phyloP scores from a whole-genome alignment of 1,140 invertebrate genomes.

The Heliconius nattereri region DNA sequence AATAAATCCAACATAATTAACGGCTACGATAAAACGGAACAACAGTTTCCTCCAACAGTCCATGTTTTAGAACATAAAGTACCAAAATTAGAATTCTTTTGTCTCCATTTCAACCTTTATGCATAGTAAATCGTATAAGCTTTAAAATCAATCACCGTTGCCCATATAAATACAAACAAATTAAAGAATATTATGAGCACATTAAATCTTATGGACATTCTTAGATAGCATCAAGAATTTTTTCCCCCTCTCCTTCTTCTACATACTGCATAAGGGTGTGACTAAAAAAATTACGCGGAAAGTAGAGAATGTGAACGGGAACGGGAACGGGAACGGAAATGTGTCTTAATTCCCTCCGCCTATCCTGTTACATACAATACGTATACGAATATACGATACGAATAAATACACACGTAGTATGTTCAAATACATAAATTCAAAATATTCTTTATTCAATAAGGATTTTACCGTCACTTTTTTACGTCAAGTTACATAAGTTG shows the following conservation, averaged over 20 bases:
- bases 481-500: too few species aligned
- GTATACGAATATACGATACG: too few species aligned
- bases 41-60: not conserved
- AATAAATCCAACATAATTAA: conserved; percentile 23
- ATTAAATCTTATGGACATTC: conserved; percentile 41
- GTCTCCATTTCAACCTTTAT: conserved; percentile 34
- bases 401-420: too few species aligned
- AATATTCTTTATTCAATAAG: too few species aligned
- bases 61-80: conserved; percentile 16
- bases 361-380: too few species aligned
- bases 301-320: too few species aligned
- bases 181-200: conserved; percentile 47
- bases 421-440: too few species aligned
- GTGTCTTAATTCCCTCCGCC: too few species aligned
- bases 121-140: conserved; percentile 48
- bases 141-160: conserved; percentile 58
- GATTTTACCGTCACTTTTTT: too few species aligned
- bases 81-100: conserved; percentile 41
- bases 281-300: too few species aligned
- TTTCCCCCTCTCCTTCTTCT: not conserved
- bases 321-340: too few species aligned
- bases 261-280: too few species aligned
- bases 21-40: conserved; percentile 11
- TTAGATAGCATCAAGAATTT: conserved; percentile 1
- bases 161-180: conserved; percentile 48